A percentile compares a stretch with the other conserved stretches of the same genome.
Evolutionary conservation across 2,888 invertebrate species (phyloP).

Genomic region (Dexiosoma caninum): DNA sequence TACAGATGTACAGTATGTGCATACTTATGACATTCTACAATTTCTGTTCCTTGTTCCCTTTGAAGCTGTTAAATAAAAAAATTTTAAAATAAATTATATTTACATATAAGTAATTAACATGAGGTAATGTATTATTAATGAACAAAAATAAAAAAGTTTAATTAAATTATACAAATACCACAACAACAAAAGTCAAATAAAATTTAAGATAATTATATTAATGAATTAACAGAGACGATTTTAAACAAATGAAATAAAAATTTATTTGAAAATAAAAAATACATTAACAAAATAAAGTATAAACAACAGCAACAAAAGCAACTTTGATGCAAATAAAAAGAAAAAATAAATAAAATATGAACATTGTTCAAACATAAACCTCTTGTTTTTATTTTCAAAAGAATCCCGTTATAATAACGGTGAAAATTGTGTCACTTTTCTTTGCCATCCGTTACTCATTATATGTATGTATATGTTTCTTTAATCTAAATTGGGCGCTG

Average conservation of each 20-base stretch:
- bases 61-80: slow-evolving; percentile 13
- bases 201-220: slow-evolving; percentile 54
- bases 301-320: slow-evolving; percentile 36
- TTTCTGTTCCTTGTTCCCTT: not conserved
- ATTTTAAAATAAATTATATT: not conserved
- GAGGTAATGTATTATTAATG: slow-evolving; percentile 39
- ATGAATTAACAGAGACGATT: slow-evolving; percentile 55
- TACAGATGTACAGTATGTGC: too few relatives aligned
- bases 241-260: slow-evolving; percentile 54
- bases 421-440: too few relatives aligned
- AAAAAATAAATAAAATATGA: slow-evolving; percentile 73
- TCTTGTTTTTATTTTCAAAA: not conserved
- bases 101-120: slow-evolving; percentile 39
- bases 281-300: slow-evolving; percentile 34
- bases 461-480: too few relatives aligned
- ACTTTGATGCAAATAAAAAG: slow-evolving; percentile 67
- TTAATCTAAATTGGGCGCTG: too few relatives aligned
- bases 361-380: slow-evolving; percentile 65
- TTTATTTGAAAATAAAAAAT: slow-evolving; percentile 53
- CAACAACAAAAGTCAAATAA: slow-evolving; percentile 55
- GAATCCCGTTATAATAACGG: too few relatives aligned
- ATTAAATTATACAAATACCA: slow-evolving; percentile 56
- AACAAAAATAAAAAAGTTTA: slow-evolving; percentile 24
- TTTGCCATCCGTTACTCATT: too few relatives aligned
- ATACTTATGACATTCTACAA: not conserved